These are phyloP conservation scores for Drosophila flavopinicola DNA, from an alignment of 2,888 invertebrate genomes.

Conservation along the genomic window DNA sequence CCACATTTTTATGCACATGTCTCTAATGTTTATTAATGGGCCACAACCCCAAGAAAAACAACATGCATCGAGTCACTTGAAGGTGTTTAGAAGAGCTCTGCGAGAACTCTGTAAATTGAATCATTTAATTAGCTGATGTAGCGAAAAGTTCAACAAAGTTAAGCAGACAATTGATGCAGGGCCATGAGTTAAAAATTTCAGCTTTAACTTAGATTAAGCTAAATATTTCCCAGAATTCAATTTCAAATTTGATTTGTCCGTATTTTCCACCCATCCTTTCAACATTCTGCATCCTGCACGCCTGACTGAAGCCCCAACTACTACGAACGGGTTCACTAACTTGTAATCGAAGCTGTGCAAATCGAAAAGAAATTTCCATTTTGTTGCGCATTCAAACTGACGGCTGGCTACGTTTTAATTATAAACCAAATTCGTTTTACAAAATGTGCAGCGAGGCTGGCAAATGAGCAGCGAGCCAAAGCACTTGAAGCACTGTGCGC, in stretches of 20 bases:
- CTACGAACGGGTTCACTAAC: constrained; percentile 61
- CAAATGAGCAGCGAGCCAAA: constrained; percentile 60
- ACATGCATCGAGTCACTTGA: constrained; percentile 24
- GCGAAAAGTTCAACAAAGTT: constrained; percentile 3
- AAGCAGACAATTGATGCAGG: constrained; percentile 33
- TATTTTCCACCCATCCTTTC: constrained; percentile 1
- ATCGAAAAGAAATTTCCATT: constrained; percentile 63
- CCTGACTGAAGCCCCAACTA: constrained; percentile 38
- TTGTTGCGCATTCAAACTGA: constrained; percentile 77
- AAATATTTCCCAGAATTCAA: constrained; percentile 16
- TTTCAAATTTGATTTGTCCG: constrained; percentile 21
- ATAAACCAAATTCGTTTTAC: constrained; percentile 69
- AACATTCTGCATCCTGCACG: constrained; percentile 47
- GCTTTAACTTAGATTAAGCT: neutral
- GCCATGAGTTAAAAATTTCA: constrained; percentile 5
- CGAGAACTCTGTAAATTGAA: constrained; percentile 47
- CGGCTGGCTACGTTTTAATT: constrained; percentile 81
- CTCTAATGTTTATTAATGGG: constrained; percentile 72
- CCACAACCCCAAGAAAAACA: constrained; percentile 28
- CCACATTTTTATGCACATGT: constrained; percentile 67
- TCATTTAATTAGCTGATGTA: constrained; percentile 65
- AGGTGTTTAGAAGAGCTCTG: constrained; percentile 34
- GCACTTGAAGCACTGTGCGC: constrained; percentile 62
- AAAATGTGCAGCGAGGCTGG: constrained; percentile 61
- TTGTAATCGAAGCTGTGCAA: constrained; percentile 64